Base-by-base conservation (phyloP, 2,888 invertebrate species). In the Timandra comae region DNA sequence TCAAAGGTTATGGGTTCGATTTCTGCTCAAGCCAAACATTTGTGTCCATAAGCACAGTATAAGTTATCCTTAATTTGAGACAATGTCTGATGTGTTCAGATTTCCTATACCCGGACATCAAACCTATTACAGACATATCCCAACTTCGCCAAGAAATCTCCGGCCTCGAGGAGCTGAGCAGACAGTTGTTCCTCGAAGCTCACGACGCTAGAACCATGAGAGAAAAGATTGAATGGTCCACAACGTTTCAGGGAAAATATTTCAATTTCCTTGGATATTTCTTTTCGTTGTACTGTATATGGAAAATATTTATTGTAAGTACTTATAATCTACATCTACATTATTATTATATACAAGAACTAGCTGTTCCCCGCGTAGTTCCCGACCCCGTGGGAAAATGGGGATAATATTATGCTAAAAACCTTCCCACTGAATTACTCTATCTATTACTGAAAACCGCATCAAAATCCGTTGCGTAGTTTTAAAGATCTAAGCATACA, bases 251-350 rank as follows among this genome's bases (percentile, higher is more conserved):
- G 72, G 99, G 99, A 52, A 95, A 93, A 82, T 99, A 99, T 77
- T 99, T 99, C 76, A 99, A 99, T 84, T 94, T 96, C 49, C 85
- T 99, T 2, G 99, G 99, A 0, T 97, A 99, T 64, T 98, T 99
- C 77, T 99, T 99, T 85, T 99, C 98, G 2, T 82, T 97, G 1
- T 99, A 99, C 65, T 99, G 99, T 72, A 88, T 96, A 40, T 99
- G 98, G 96, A 99, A 99, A 87, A 99, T 99, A 69, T 96, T 99
- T 72, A 99, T 99, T 75, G 97, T 98, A 78, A 91, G 94, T 88
- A 42, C 30, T 27, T 16, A 24, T 36, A n/a, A 11, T 25, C 24
- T 20, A 30, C 8, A 20, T 10, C 10, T 30, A 19, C 12, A 21
- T 25, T 12, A 23, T 10, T n/a, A 16, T 16, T 16, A 1, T 16